These are phyloP conservation scores for Sinella curviseta DNA, from an alignment of 1,140 invertebrate genomes.

Conservation along the genomic window DNA sequence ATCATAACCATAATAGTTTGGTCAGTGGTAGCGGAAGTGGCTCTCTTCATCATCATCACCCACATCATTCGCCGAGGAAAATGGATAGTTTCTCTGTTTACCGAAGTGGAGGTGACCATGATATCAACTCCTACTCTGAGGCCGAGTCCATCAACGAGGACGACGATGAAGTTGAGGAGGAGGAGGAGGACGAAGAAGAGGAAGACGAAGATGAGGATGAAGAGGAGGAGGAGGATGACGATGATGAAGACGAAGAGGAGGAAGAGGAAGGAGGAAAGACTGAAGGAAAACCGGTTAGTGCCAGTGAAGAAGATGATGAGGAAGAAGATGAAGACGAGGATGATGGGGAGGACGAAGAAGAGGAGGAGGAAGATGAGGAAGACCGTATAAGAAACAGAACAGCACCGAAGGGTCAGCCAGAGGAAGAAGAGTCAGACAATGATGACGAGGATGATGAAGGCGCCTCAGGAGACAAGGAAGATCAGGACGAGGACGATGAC, in stretches of 20 bases:
- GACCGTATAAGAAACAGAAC: no score
- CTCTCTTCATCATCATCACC: not conserved
- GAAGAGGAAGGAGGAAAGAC: not conserved
- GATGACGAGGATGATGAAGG: not conserved
- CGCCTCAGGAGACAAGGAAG: no score
- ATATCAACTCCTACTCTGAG: constrained; percentile 10
- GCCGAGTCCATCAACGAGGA: not conserved
- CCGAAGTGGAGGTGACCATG: constrained; percentile 54
- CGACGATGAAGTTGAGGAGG: not conserved
- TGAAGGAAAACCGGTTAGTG: not conserved
- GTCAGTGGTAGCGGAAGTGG: not conserved
- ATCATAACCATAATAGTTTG: not conserved
- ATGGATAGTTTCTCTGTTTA: constrained; percentile 62
- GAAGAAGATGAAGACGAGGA: not conserved
- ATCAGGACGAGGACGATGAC: no score
- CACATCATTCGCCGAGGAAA: not conserved
- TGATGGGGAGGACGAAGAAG: not conserved
- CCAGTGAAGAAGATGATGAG: constrained; percentile 3
- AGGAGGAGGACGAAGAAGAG: constrained; percentile 4
- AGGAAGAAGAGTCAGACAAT: not conserved
- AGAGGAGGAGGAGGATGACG: not conserved
- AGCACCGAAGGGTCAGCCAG: not conserved
- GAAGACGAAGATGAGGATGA: constrained; percentile 1
- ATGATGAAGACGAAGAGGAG: not conserved
- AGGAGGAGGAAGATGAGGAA: not conserved